Base-by-base conservation (phyloP, 2,113 vertebrate genomes). In the Aramus guarauna region DNA sequence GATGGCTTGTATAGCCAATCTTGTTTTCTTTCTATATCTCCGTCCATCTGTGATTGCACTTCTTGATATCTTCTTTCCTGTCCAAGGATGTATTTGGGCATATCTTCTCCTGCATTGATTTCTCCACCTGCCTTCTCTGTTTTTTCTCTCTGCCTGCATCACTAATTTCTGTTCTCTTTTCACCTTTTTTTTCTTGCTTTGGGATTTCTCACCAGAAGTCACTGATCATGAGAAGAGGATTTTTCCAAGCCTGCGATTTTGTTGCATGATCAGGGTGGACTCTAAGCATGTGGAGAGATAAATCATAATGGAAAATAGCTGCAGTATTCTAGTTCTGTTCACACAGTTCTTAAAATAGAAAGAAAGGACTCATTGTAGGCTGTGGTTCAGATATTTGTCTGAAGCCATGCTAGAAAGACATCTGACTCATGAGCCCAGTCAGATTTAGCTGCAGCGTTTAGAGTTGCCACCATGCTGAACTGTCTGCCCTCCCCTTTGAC, bases 321-420 rank as follows among this genome's bases (percentile, higher is more conserved):
- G 34, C 92, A 85, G 60, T 84, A 84, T 77, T 86, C 85, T 86
- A 88, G 63, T 85, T 95, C 80, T 89, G 64, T 88, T 96, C 97
- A 95, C 88, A 94, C 36, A 96, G 88, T 60, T 72, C 88, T 84
- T 91, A 95, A 97, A 96, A 97, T 96, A 96, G 96, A 91, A 95
- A 96, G 52, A 94, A 96, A 78, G 83, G 68, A 30, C 60, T 63
- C 91, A 94, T 95, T 96, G 88, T 96, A 60, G 52, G 60, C 85
- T 94, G 34, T 64, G 72, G 92, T 59, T 94, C 85, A 94, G 88
- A 88, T 84, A 48, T 56, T 94, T 93, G 72, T 83, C 94, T 95
- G 85, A 86, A 87, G 91, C 95, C 76, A 64, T 48, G 79, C 68
- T 94, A 86, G 60, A 71, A 91, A 88, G 95, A 78, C 43, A 59